Evolutionary conservation across 2,113 vertebrate genomes (phyloP), one percentile per base, ranked within the genome.

Genomic region (Asarcornis scutulata): DNA sequence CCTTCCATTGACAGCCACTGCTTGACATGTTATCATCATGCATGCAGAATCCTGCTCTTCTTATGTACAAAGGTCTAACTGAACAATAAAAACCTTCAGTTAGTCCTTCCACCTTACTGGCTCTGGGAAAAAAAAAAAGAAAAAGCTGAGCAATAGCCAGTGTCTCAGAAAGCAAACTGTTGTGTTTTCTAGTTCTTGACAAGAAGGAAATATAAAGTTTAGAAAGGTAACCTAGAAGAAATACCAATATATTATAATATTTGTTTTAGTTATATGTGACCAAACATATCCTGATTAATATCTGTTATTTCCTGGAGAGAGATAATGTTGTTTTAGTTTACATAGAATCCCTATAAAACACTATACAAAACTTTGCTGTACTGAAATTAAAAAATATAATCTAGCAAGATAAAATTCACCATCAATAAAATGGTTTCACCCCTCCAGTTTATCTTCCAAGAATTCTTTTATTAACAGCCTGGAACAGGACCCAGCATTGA

Each of bases 21-120:
- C 89, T 83, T 96, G 95, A 95, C 95, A 96, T 63, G 42, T 94
- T 94, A 94, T 94, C 88, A 95, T 92, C 95, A 95, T 46, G 84
- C 79, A 93, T 96, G 87, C 83, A 95, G 91, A 94, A 94, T 96
- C 34, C 59, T 93, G 75, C 72, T 92, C 91, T 85, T 90, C 79
- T 91, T 6, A 5, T 56, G 68, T 92, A 59, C 67, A 91, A 86
- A 91, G 71, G 77, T 91, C 91, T 94, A 50, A 83, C 66, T 26
- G 48, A 95, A 95, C 91, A 88, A 91, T 86, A 74, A 87, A 97
- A 95, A 52, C 67, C 83, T 88, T 88, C 88, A 88, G 62, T 93
- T 91, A 88, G 72, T 78, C 53, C 60, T 74, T 92, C n/a, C 34
- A 59, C 64, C 36, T 79, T 31, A 17, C 32, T 75, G 66, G 15